Evolutionary conservation across 2,113 vertebrate genomes (phyloP).

Genomic region (Monarcha castaneiventris): DNA sequence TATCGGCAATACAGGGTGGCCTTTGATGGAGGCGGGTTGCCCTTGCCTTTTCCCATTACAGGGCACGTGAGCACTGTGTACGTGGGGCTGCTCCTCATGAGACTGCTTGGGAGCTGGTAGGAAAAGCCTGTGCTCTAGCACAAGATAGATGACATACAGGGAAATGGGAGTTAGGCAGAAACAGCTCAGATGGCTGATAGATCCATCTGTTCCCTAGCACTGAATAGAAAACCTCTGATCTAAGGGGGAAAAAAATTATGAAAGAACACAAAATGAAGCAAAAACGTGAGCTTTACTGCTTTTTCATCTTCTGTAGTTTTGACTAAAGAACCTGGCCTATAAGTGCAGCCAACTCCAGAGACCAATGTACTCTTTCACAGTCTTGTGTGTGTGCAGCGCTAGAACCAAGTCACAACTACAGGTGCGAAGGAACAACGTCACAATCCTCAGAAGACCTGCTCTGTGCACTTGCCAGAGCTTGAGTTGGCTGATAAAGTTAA

Average conservation of each 20-base stretch:
- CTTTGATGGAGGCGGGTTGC: neutral
- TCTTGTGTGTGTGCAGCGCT: neutral
- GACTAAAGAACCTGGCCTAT: neutral
- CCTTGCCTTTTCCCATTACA: neutral
- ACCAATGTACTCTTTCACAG: slow-evolving; percentile 1
- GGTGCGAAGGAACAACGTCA: neutral
- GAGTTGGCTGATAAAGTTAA: neutral
- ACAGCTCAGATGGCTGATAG: neutral
- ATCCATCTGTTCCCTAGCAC: neutral
- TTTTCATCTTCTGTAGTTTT: neutral
- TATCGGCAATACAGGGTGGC: neutral
- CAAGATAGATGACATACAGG: neutral
- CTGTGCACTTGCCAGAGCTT: neutral
- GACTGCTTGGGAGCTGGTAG: neutral
- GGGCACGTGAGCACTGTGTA: accelerated
- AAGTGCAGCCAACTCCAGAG: slow-evolving; percentile 39
- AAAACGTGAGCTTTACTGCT: neutral
- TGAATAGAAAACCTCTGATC: neutral
- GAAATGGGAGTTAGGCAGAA: neutral
- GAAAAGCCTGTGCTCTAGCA: neutral
- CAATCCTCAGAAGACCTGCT: neutral
- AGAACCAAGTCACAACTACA: slow-evolving; percentile 7
- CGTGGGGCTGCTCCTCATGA: neutral
- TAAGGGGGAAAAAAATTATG: neutral
- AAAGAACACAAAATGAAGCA: neutral